A percentile compares a stretch with the other conserved stretches of the same genome.
Conservation (phyloP, 2,113 vertebrate species). For the Heterocephalus glaber region DNA sequence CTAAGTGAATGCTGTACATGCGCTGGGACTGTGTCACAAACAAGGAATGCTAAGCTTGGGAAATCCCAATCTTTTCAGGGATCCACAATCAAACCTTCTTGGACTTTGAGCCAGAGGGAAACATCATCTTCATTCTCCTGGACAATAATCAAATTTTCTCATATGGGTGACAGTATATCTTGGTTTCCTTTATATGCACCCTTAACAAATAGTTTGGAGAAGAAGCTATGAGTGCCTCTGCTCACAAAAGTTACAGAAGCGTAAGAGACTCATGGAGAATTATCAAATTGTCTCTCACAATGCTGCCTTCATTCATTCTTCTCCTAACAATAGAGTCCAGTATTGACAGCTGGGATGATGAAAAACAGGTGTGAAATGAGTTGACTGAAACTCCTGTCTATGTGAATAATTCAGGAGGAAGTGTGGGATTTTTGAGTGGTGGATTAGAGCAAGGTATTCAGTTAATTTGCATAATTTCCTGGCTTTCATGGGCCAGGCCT, state of each 20-base stretch:
- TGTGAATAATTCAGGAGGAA: neutral
- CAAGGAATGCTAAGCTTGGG: neutral
- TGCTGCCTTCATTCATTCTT: neutral
- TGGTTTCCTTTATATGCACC: neutral
- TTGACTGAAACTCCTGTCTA: neutral
- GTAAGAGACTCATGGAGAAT: neutral
- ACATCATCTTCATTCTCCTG: neutral
- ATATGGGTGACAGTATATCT: neutral
- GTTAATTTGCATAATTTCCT: neutral
- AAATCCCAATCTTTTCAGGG: neutral
- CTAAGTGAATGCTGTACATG: neutral
- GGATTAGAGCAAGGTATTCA: neutral
- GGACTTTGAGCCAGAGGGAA: neutral
- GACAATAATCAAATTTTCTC: neutral
- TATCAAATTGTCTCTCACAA: neutral
- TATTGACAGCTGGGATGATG: neutral
- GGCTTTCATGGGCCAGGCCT: neutral
- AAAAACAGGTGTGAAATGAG: neutral
- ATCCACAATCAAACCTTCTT: neutral
- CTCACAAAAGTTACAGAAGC: conserved; percentile 13
- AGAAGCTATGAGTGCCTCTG: neutral
- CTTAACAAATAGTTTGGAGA: neutral
- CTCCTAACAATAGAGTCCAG: neutral
- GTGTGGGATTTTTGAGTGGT: neutral
- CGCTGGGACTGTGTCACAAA: neutral